Percentiles rank a stretch among this genome's conserved stretches.
phyloP scores from a whole-genome alignment of 2,113 vertebrate genomes.

The Chinchilla lanigera region DNA sequence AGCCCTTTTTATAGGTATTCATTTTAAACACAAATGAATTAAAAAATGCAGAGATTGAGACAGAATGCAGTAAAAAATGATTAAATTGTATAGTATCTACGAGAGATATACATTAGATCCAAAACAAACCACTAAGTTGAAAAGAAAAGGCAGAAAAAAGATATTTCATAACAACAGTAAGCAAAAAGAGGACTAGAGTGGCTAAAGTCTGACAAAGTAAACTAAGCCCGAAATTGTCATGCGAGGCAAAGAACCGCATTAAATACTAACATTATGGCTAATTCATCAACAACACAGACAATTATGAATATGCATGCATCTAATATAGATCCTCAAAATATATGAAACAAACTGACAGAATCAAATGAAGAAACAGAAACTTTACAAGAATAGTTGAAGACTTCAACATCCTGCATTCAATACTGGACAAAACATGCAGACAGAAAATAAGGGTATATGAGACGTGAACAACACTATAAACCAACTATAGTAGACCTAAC shows the following conservation, averaged over 20 bases:
- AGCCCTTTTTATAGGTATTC: not conserved
- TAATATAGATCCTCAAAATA: not conserved
- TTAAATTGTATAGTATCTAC: not conserved
- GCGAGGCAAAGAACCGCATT: not conserved
- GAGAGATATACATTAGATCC: not conserved
- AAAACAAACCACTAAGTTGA: constrained; percentile 2
- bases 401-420: not conserved
- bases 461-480: not conserved
- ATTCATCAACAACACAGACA: not conserved
- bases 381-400: not conserved
- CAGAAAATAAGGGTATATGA: not conserved
- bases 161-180: not conserved
- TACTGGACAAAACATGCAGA: not conserved
- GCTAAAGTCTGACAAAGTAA: not conserved
- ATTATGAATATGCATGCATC: not conserved
- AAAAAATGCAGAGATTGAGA: not conserved
- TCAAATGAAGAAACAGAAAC: not conserved
- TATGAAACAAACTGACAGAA: not conserved
- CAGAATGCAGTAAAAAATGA: not conserved
- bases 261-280: not conserved
- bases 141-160: not conserved
- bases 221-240: not conserved
- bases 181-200: not conserved
- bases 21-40: constrained; percentile 26
- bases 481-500: not conserved